phyloP scores from a whole-genome alignment of 64 coral and sea anemone genomes.

The Montipora efflorescens region DNA sequence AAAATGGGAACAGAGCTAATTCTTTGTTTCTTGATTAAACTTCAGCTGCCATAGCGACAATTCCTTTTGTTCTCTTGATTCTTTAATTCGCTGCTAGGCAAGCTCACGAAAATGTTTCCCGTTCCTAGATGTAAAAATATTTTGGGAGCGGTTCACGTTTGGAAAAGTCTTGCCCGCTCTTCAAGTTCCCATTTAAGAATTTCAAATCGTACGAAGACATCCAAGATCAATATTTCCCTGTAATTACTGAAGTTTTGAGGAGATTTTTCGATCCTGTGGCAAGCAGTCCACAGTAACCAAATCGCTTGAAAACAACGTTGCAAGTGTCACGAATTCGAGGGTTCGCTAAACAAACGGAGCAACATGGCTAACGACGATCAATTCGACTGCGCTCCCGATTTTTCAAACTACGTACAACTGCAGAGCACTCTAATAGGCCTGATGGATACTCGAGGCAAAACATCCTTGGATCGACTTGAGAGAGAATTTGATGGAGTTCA shows the following conservation, averaged over 20 bases:
- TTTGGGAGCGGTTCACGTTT: background rate
- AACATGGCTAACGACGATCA: background rate
- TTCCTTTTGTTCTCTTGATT: slow-evolving; percentile 41
- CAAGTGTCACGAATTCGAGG: background rate
- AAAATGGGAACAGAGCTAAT: too few species aligned
- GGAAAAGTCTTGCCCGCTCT: background rate
- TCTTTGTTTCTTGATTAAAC: background rate
- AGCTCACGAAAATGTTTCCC: slow-evolving; percentile 16
- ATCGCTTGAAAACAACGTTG: background rate
- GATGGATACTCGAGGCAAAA: slow-evolving; percentile 48
- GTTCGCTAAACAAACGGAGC: background rate
- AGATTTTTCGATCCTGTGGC: background rate
- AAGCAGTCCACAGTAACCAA: background rate
- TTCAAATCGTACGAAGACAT: background rate
- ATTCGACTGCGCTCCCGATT: slow-evolving; percentile 29
- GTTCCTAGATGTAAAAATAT: background rate
- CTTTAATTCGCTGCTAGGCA: background rate
- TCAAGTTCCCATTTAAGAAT: background rate
- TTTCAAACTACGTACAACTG: slow-evolving; percentile 28
- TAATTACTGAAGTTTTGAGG: background rate
- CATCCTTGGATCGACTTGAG: slow-evolving; percentile 42
- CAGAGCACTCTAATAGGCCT: slow-evolving; percentile 35
- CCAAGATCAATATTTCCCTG: background rate
- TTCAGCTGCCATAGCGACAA: slow-evolving; percentile 64
- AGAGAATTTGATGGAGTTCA: slow-evolving; percentile 62